phyloP scores from a whole-genome alignment of 1,140 invertebrate species.

The Cotesia chilonis region DNA sequence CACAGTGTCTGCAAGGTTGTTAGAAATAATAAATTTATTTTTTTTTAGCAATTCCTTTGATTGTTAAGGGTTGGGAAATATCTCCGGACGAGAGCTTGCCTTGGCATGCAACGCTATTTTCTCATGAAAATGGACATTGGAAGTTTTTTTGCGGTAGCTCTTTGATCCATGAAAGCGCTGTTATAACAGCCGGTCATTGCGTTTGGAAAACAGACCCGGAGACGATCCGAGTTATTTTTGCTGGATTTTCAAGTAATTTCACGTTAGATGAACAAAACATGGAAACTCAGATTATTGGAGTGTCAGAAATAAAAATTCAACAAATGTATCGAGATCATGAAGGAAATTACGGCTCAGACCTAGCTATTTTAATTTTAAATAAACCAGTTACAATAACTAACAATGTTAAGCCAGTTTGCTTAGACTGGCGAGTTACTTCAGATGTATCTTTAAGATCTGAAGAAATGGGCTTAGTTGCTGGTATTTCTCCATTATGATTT shows the following conservation, averaged over 20 bases:
- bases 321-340: conserved; percentile 59
- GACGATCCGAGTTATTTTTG: conserved; percentile 53
- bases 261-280: conserved; percentile 41
- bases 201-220: conserved; percentile 56
- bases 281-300: conserved; percentile 51
- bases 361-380: conserved; percentile 59
- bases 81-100: conserved; percentile 46
- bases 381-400: conserved; percentile 46
- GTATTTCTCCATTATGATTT: conserved; percentile 45
- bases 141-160: conserved; percentile 61
- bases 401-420: conserved; percentile 56
- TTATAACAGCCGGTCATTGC: conserved; percentile 64
- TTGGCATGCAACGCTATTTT: conserved; percentile 61
- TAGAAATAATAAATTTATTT: conserved; percentile 14
- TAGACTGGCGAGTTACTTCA: conserved; percentile 53
- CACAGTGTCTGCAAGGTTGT: too few species aligned
- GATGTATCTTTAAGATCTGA: conserved; percentile 43
- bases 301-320: conserved; percentile 53
- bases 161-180: conserved; percentile 55
- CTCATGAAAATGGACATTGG: conserved; percentile 53
- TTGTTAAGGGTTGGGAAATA: conserved; percentile 55
- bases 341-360: conserved; percentile 64
- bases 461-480: conserved; percentile 49
- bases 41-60: conserved; percentile 49
- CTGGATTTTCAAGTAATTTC: conserved; percentile 56